Conservation (phyloP, 2,113 vertebrate genomes). For the Phrynosoma blainvillii region DNA sequence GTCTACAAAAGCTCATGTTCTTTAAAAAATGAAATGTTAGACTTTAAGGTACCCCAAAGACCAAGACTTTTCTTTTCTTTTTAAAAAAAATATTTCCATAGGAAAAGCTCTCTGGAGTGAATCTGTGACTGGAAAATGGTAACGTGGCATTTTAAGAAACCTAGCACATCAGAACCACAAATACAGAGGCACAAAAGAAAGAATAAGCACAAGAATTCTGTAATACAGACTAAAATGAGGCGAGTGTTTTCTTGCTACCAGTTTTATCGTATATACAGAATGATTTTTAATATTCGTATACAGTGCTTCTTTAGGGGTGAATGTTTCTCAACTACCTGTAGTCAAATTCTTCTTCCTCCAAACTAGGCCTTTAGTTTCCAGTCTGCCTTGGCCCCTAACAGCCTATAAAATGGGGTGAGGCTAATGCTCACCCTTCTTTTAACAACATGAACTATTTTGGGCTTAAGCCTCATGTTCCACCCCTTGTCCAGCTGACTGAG, state of each 20-base stretch:
- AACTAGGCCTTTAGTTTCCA: too few relatives aligned
- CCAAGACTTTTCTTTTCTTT: too few relatives aligned
- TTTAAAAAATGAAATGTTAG: too few relatives aligned
- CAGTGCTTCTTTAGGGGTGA: background rate
- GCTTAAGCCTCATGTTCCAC: background rate
- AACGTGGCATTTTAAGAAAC: background rate
- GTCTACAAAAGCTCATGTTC: too few relatives aligned
- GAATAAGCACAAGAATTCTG: background rate
- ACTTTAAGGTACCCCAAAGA: too few relatives aligned
- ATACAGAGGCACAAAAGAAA: too few relatives aligned
- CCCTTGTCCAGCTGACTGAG: background rate
- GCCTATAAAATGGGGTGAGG: background rate
- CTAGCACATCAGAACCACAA: background rate
- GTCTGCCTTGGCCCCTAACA: too few relatives aligned
- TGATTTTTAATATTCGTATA: too few relatives aligned
- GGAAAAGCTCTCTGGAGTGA: background rate
- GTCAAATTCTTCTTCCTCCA: background rate
- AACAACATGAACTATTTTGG: background rate
- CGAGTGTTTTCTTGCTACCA: background rate
- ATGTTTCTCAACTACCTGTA: background rate
- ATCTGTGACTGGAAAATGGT: background rate
- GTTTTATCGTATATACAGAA: too few relatives aligned
- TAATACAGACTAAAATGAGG: conserved; percentile 5
- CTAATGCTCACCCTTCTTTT: background rate
- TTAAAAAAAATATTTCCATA: background rate